Percentiles rank a stretch among this genome's conserved stretches.
Evolutionary conservation across 2,888 invertebrate genomes (phyloP).

Genomic region (Lacanobia wlatinum): DNA sequence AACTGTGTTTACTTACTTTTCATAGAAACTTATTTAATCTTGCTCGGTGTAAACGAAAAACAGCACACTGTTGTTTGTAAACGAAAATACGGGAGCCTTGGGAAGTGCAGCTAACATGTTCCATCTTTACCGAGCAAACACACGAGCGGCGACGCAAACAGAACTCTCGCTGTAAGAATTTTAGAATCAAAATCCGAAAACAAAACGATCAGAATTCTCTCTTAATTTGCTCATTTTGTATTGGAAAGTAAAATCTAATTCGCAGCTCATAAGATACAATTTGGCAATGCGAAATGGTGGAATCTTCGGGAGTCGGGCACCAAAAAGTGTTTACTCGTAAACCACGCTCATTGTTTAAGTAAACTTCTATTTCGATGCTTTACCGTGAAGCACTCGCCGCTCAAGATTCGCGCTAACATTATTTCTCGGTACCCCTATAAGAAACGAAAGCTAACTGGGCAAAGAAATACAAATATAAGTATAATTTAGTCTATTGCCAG

Average conservation of each 20-base stretch:
- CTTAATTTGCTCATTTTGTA: slow-evolving; percentile 47
- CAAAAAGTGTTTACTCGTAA: slow-evolving; percentile 87
- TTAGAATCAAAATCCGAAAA: slow-evolving; percentile 68
- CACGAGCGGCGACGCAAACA: slow-evolving; percentile 61
- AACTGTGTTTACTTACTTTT: slow-evolving; percentile 78
- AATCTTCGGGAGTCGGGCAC: slow-evolving; percentile 78
- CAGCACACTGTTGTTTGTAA: slow-evolving; percentile 86
- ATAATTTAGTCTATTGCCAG: slow-evolving; percentile 17
- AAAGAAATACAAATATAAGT: slow-evolving; percentile 26
- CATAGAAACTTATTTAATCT: slow-evolving; percentile 85
- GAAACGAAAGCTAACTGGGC: slow-evolving; percentile 76
- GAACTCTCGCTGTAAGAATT: slow-evolving; percentile 56
- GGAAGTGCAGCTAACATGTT: slow-evolving; percentile 84
- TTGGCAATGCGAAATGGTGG: slow-evolving; percentile 62
- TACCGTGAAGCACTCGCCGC: slow-evolving; percentile 81
- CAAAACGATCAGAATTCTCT: slow-evolving; percentile 60
- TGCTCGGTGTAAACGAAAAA: slow-evolving; percentile 81
- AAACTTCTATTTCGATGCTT: slow-evolving; percentile 89
- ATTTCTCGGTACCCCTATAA: slow-evolving; percentile 79
- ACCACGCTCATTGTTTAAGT: slow-evolving; percentile 89
- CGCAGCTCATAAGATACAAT: slow-evolving; percentile 69
- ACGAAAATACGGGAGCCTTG: slow-evolving; percentile 84
- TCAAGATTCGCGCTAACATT: slow-evolving; percentile 80
- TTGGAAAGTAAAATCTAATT: slow-evolving; percentile 68
- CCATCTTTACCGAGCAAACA: slow-evolving; percentile 78